These are phyloP conservation scores for Ylistrum balloti DNA, from an alignment of 1,140 invertebrate species.

Conservation along the genomic window DNA sequence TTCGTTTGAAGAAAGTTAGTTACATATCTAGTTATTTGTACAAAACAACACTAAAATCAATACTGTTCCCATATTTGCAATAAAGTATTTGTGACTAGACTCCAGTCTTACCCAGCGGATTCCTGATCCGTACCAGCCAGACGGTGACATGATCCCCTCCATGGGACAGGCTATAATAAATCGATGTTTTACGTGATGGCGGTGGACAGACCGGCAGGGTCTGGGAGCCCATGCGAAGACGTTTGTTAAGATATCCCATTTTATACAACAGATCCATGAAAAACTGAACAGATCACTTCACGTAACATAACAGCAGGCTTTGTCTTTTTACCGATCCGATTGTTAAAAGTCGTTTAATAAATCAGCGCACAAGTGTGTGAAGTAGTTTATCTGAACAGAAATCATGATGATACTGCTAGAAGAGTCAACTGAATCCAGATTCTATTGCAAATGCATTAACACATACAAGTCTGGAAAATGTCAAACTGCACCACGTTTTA, in stretches of 20 bases:
- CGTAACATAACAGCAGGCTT: neutral
- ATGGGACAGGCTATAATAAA: conserved; percentile 39
- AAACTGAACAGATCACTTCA: neutral
- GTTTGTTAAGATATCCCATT: conserved; percentile 40
- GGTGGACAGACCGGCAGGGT: neutral
- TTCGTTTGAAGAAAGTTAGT: too few relatives aligned
- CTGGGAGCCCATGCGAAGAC: neutral
- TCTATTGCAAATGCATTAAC: conserved; percentile 28
- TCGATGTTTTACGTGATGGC: conserved; percentile 25
- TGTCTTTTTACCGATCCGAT: neutral
- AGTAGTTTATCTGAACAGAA: neutral
- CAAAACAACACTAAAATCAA: neutral
- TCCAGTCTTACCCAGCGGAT: neutral
- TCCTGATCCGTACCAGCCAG: neutral
- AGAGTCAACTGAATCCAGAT: neutral
- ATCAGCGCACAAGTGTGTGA: neutral
- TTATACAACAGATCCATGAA: neutral
- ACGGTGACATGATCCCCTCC: conserved; percentile 6
- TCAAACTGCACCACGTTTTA: conserved; percentile 13
- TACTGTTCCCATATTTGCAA: neutral
- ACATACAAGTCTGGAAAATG: conserved; percentile 22
- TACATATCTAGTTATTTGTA: neutral
- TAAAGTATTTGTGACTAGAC: neutral
- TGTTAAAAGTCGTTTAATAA: conserved; percentile 6
- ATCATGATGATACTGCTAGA: neutral